Conservation (phyloP, 2,888 invertebrate genomes). For the Tetragnatha montana region DNA sequence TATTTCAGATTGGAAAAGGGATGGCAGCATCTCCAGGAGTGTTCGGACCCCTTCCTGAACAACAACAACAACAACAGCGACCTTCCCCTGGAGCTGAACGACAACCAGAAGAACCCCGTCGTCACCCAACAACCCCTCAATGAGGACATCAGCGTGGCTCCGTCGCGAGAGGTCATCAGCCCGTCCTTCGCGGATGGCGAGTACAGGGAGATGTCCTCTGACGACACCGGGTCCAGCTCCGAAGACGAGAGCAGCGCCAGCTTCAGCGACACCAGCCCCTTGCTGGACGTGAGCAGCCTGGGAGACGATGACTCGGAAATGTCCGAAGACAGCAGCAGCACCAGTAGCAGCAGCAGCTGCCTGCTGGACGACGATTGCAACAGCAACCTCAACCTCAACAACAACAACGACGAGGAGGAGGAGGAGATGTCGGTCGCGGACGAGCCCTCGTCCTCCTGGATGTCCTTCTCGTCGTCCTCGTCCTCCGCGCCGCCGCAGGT, state of each 20-base stretch:
- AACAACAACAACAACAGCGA: slow-evolving; percentile 61
- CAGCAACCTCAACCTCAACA: slow-evolving; percentile 47
- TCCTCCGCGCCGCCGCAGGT: slow-evolving; percentile 54
- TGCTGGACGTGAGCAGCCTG: slow-evolving; percentile 67
- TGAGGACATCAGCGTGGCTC: slow-evolving; percentile 52
- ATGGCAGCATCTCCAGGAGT: slow-evolving; percentile 69
- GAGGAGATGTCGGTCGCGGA: slow-evolving; percentile 50
- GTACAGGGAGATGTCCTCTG: slow-evolving; percentile 58
- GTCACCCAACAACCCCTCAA: neutral
- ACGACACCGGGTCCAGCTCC: slow-evolving; percentile 59
- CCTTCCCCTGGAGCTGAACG: slow-evolving; percentile 49
- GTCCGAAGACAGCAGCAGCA: slow-evolving; percentile 53
- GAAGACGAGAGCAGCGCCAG: slow-evolving; percentile 66
- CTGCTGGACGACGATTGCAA: slow-evolving; percentile 31
- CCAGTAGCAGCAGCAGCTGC: slow-evolving; percentile 52
- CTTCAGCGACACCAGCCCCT: slow-evolving; percentile 65
- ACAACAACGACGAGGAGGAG: slow-evolving; percentile 48
- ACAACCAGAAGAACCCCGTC: slow-evolving; percentile 43
- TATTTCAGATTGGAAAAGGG: slow-evolving; percentile 54
- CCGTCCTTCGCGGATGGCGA: slow-evolving; percentile 62
- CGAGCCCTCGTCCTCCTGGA: slow-evolving; percentile 56
- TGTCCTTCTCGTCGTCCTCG: slow-evolving; percentile 63
- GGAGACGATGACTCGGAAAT: slow-evolving; percentile 58
- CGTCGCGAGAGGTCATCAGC: slow-evolving; percentile 38
- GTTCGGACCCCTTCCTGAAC: slow-evolving; percentile 48